phyloP scores from a whole-genome alignment of 1,140 invertebrate species.

The Drosophila erecta region DNA sequence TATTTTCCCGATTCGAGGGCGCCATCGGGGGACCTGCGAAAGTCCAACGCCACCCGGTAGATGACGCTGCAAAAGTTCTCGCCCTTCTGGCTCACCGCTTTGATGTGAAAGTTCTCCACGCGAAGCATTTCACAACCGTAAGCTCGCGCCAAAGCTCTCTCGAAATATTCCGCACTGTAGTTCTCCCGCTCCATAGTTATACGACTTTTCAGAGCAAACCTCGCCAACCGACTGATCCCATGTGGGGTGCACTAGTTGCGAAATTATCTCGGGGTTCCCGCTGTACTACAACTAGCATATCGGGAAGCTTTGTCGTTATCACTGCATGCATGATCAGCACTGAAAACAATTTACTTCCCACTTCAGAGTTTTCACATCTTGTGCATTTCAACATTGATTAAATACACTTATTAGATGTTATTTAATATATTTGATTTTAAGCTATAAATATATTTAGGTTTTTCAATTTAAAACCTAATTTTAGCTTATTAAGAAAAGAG shows the following conservation, averaged over 20 bases:
- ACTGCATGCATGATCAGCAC: slow-evolving; percentile 12
- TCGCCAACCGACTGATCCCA: slow-evolving; percentile 35
- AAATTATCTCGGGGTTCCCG: slow-evolving; percentile 6
- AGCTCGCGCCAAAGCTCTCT: slow-evolving; percentile 50
- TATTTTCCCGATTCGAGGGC: slow-evolving; percentile 32
- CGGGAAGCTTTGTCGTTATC: slow-evolving; percentile 16
- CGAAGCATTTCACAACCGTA: slow-evolving; percentile 39
- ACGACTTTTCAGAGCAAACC: slow-evolving; percentile 27
- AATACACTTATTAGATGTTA: not conserved
- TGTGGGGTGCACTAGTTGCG: slow-evolving; percentile 5
- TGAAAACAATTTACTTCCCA: not conserved
- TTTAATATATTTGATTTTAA: too few species aligned
- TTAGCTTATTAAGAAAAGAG: too few species aligned
- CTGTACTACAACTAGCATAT: not conserved
- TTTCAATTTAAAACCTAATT: too few species aligned
- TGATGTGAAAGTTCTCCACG: slow-evolving; percentile 40
- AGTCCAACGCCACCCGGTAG: slow-evolving; percentile 54
- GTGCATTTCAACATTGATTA: not conserved
- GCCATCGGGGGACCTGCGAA: slow-evolving; percentile 29
- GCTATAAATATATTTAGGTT: too few species aligned
- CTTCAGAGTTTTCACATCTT: too few species aligned
- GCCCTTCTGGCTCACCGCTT: slow-evolving; percentile 41
- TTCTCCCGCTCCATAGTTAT: slow-evolving; percentile 6
- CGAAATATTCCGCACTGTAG: slow-evolving; percentile 39
- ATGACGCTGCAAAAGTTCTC: slow-evolving; percentile 73